These are phyloP conservation scores for Tadarida brasiliensis DNA, from an alignment of 2,797 vertebrate species.

Conservation along the genomic window DNA sequence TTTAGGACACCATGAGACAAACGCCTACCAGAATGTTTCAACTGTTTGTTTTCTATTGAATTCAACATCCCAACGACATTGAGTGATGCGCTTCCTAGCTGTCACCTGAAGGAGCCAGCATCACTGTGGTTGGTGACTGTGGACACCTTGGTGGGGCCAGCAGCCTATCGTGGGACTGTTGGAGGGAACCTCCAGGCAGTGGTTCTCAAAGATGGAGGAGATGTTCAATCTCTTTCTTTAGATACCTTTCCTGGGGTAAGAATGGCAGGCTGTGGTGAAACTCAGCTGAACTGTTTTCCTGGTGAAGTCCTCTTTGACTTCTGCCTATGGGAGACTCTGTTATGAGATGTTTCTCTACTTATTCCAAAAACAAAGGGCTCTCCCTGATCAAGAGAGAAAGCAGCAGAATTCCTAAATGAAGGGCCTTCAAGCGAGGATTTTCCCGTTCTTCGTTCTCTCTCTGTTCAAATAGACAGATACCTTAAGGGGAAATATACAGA, in stretches of 20 bases:
- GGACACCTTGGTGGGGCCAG: neutral
- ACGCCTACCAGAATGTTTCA: neutral
- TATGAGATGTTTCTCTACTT: slow-evolving; percentile 14
- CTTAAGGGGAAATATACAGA: neutral
- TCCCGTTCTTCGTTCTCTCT: neutral
- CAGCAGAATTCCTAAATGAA: neutral
- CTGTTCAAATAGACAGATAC: neutral
- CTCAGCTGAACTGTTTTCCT: neutral
- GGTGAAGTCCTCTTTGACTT: neutral
- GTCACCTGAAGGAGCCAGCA: neutral
- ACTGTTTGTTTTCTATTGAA: neutral
- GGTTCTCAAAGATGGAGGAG: neutral
- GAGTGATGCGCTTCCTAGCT: neutral
- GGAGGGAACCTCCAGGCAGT: neutral
- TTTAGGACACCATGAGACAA: neutral
- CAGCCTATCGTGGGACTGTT: accelerated
- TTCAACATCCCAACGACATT: neutral
- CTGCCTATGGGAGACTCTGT: neutral
- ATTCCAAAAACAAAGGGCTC: neutral
- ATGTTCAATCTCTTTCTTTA: slow-evolving; percentile 16
- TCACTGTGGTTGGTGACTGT: neutral
- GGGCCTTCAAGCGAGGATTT: slow-evolving; percentile 13
- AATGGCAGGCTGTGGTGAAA: neutral
- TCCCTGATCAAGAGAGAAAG: slow-evolving; percentile 26
- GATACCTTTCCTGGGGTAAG: neutral